Evolutionary conservation across 2,113 vertebrate species (phyloP).

Genomic region (Vicugna pacos): DNA sequence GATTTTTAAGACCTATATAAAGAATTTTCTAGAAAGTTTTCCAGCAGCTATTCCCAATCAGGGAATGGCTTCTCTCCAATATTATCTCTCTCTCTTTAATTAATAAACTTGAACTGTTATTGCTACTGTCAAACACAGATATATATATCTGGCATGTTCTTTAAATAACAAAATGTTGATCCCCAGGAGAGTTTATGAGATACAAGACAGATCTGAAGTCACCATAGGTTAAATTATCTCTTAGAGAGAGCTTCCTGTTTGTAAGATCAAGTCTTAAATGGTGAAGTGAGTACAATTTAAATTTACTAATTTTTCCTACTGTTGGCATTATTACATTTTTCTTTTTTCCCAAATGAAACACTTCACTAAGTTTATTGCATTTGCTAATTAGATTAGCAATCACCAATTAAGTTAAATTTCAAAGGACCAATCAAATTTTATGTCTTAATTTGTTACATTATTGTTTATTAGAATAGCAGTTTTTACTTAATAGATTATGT

Average conservation of each 20-base stretch:
- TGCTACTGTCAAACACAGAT: not conserved
- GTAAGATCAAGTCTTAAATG: not conserved
- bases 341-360: constrained; percentile 65
- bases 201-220: not conserved
- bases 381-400: constrained; percentile 84
- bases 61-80: not conserved
- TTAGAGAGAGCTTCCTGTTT: not conserved
- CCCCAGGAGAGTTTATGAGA: not conserved
- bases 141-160: not conserved
- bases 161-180: constrained; percentile 10
- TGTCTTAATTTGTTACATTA: constrained; percentile 87
- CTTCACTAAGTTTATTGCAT: constrained; percentile 67
- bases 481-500: constrained; percentile 86
- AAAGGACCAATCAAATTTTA: constrained; percentile 86
- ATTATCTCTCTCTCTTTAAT: constrained; percentile 5
- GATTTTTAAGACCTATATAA: not conserved
- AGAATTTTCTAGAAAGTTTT: constrained; percentile 4
- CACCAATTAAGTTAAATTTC: constrained; percentile 84
- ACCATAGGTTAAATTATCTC: not conserved
- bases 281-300: not conserved
- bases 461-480: constrained; percentile 84
- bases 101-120: constrained; percentile 18
- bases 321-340: constrained; percentile 47
- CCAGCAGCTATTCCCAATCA: not conserved
- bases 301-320: constrained; percentile 41